Evolutionary conservation across 2,113 vertebrate genomes (phyloP).

Genomic region (Hydrolagus affinis): DNA sequence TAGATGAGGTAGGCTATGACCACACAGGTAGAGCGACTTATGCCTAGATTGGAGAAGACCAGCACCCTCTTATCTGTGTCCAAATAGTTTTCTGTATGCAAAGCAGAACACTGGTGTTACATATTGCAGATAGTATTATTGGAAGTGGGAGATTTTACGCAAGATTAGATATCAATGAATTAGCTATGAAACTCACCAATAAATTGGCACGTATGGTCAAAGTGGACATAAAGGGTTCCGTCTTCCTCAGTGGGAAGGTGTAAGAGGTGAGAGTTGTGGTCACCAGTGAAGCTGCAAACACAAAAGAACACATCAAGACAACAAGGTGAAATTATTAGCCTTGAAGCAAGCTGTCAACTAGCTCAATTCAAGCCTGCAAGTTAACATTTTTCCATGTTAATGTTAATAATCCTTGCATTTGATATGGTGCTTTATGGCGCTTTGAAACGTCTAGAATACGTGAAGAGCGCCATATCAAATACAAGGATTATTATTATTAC

Average conservation of each 20-base stretch:
- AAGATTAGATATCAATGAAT: background rate
- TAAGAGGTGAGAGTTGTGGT: constrained; percentile 31
- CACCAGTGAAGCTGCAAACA: background rate
- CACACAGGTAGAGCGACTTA: constrained; percentile 61
- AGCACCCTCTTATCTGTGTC: constrained; percentile 49
- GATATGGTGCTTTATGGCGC: no score
- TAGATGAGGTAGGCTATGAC: constrained; percentile 69
- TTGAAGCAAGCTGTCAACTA: no score
- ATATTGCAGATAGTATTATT: no score
- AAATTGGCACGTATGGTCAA: constrained; percentile 59
- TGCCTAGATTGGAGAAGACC: constrained; percentile 63
- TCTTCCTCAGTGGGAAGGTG: constrained; percentile 55
- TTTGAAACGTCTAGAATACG: no score
- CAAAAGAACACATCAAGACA: background rate
- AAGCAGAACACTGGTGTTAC: background rate
- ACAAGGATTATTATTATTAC: no score
- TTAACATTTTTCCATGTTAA: no score
- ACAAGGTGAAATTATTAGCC: no score
- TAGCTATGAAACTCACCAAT: constrained; percentile 60
- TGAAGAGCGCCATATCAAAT: no score
- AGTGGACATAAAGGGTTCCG: constrained; percentile 50
- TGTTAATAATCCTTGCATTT: no score
- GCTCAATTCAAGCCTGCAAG: no score
- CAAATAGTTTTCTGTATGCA: constrained; percentile 44
- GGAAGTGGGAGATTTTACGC: background rate